phyloP scores from a whole-genome alignment of 2,797 vertebrate species.

The Stomatorhinus walkeri region DNA sequence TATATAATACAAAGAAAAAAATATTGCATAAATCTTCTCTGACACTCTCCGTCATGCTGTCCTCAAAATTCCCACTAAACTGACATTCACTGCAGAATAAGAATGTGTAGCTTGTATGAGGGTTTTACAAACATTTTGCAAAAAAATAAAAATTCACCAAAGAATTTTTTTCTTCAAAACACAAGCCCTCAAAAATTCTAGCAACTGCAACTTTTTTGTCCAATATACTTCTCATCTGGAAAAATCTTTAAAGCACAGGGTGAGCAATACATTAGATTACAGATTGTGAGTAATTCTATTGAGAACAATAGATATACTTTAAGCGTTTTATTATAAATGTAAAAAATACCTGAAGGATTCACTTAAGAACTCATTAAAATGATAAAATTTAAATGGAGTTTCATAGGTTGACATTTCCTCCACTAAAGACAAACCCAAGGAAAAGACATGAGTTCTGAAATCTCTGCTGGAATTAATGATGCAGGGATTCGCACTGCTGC shows the following conservation, averaged over 20 bases:
- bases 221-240: background rate
- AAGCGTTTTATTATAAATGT: background rate
- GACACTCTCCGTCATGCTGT: background rate
- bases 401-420: background rate
- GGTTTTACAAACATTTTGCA: background rate
- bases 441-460: background rate
- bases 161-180: background rate
- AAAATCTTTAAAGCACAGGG: background rate
- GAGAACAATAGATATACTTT: background rate
- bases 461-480: background rate
- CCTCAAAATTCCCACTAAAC: background rate
- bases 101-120: background rate
- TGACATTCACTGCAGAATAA: background rate
- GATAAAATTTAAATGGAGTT: background rate
- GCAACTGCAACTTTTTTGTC: background rate
- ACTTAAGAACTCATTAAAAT: background rate
- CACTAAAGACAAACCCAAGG: background rate
- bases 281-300: background rate
- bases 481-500: background rate
- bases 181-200: background rate
- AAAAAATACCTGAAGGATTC: background rate
- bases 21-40: background rate
- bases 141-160: background rate
- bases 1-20: background rate
- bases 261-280: background rate